Evolutionary conservation across 2,113 vertebrate species (phyloP).

Genomic region (Ia io): DNA sequence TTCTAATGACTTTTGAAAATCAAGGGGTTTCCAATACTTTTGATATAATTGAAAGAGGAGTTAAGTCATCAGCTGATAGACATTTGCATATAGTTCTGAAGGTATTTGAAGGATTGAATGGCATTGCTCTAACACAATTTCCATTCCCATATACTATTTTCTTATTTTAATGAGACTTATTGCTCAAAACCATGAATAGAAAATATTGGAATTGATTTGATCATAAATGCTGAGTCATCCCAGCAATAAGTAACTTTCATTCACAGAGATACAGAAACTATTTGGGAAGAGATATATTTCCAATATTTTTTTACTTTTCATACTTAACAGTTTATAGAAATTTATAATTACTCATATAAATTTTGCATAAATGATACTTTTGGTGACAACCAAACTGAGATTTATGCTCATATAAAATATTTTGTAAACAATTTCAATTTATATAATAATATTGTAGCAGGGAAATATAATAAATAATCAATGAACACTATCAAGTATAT

Average conservation of each 20-base stretch:
- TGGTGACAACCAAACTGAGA: background rate
- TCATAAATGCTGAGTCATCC: background rate
- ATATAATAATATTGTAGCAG: background rate
- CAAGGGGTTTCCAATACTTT: background rate
- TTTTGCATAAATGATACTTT: background rate
- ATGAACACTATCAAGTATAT: background rate
- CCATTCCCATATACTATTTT: background rate
- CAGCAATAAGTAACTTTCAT: background rate
- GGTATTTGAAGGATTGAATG: background rate
- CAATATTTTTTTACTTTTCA: background rate
- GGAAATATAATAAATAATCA: background rate
- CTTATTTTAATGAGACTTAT: background rate
- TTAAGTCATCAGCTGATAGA: background rate
- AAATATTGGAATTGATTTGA: background rate
- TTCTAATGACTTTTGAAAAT: background rate
- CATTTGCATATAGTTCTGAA: background rate
- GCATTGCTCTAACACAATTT: background rate
- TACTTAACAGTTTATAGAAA: background rate
- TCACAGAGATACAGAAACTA: background rate
- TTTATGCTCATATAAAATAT: background rate
- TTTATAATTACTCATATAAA: background rate
- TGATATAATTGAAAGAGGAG: background rate
- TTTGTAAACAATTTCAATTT: background rate
- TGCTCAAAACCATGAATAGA: background rate
- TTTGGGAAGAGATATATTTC: background rate